Evolutionary conservation across 2,888 invertebrate species (phyloP).

Genomic region (Coelopa pilipes): DNA sequence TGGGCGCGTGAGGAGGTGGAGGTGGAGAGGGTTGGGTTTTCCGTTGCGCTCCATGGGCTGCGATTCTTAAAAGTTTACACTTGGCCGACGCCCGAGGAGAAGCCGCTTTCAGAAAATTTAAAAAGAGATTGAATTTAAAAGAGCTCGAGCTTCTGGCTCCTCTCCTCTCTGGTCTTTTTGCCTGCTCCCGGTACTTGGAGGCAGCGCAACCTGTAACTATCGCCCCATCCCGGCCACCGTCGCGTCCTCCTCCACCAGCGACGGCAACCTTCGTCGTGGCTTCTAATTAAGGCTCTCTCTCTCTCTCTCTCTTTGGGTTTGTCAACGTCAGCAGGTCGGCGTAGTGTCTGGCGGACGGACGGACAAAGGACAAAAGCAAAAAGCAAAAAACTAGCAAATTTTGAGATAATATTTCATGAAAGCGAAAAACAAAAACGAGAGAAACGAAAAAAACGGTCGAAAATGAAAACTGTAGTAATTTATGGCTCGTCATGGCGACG

Average conservation of each 20-base stretch:
- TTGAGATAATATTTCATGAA: background rate
- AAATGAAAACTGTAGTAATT: background rate
- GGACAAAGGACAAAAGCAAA: background rate
- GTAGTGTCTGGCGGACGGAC: background rate
- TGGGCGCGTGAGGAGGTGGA: background rate
- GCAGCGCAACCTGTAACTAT: background rate
- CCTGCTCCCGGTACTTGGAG: background rate
- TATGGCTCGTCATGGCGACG: slow-evolving; percentile 5
- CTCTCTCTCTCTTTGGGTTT: background rate
- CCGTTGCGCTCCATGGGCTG: background rate
- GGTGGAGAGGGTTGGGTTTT: background rate
- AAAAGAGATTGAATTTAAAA: background rate
- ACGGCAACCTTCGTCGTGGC: background rate
- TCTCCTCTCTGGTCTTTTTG: background rate
- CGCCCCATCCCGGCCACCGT: background rate
- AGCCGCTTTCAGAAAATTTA: background rate
- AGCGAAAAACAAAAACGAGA: background rate
- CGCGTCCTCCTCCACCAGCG: too few relatives aligned
- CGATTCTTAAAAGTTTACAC: slow-evolving; percentile 28
- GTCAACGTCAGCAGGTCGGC: slow-evolving; percentile 3
- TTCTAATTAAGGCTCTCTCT: background rate
- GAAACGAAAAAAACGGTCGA: background rate
- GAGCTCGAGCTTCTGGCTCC: background rate
- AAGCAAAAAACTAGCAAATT: background rate
- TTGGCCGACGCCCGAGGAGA: slow-evolving; percentile 14